Evolutionary conservation across 1,140 invertebrate species (phyloP).

Genomic region (Micrasema longulum): DNA sequence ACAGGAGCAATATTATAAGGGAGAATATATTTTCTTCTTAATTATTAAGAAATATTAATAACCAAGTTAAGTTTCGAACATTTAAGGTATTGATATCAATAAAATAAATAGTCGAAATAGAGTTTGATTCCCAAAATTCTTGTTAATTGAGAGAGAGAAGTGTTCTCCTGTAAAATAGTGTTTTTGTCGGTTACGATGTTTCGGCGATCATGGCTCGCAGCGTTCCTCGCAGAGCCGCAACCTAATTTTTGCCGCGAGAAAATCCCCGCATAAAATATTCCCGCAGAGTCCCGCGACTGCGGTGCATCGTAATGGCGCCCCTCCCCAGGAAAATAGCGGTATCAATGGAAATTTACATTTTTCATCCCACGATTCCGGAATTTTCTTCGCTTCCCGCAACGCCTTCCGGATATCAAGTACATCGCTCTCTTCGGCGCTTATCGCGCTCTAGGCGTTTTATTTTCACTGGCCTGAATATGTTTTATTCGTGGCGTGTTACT

Average conservation of each 20-base stretch:
- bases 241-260: slow-evolving; percentile 15
- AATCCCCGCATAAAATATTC: slow-evolving; percentile 29
- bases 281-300: background rate
- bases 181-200: too few relatives aligned
- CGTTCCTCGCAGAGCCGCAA: slow-evolving; percentile 1
- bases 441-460: slow-evolving; percentile 4
- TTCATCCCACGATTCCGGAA: slow-evolving; percentile 16
- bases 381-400: background rate
- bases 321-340: background rate
- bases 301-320: slow-evolving; percentile 19
- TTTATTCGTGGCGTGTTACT: slow-evolving; percentile 3
- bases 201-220: too few relatives aligned
- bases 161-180: too few relatives aligned
- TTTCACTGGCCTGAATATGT: slow-evolving; percentile 3
- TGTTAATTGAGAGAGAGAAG: too few relatives aligned
- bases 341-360: slow-evolving; percentile 30
- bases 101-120: too few relatives aligned
- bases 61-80: too few relatives aligned
- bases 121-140: too few relatives aligned
- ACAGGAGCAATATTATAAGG: too few relatives aligned
- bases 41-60: too few relatives aligned
- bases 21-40: too few relatives aligned
- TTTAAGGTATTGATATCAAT: too few relatives aligned
- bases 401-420: slow-evolving; percentile 14
- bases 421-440: slow-evolving; percentile 16